Base-by-base conservation (phyloP, 2,888 invertebrate genomes). In the Chouioia cunea region DNA sequence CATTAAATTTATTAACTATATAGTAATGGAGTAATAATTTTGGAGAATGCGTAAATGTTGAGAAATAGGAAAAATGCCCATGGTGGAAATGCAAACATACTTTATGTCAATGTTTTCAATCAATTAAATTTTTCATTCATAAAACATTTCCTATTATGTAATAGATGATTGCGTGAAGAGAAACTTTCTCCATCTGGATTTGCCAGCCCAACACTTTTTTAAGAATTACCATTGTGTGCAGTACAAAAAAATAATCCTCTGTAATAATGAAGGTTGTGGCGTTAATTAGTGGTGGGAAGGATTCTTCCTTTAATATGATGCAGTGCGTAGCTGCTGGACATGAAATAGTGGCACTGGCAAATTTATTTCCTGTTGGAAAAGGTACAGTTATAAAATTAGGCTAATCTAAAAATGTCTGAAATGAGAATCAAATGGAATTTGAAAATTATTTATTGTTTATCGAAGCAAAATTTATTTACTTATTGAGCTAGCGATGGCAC, bases 231-330 rank as follows among this genome's bases (percentile, higher is more conserved):
- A 27, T 27, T 36, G 36, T 64, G 16, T 59, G 50, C 12, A 70
- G 6, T 16, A 36, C 22, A 67, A 46, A 52, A 60, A 52, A 46
- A 54, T 44, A 60, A 58, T 12, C 65, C 22, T 15, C 18, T 56
- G 10, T 47, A 57, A 74, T n/a, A 84, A 96, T 96, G 96, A 93
- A 90, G 88, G 93, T 94, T 77, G 94, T 95, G 79, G 95, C 94
- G 74, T 89, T 96, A 87, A 91, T 96, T 78, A 99, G 98, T 88
- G 99, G 99, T 79, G 99, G 99, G 79, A 99, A 99, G 88, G 99
- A 99, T 88, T 99, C 98, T 88, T 97, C 97, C 88, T 99, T 95
- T 88, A 99, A 98, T 86, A 94, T 99, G 94, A 93, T 99, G 93
- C 96, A 97, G 89, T 98, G 97, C 88, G 92, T 97, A 77, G 93